Percentiles rank a stretch among this genome's conserved stretches.
Conservation (phyloP, 2,888 invertebrate species). For the Autographa gamma region DNA sequence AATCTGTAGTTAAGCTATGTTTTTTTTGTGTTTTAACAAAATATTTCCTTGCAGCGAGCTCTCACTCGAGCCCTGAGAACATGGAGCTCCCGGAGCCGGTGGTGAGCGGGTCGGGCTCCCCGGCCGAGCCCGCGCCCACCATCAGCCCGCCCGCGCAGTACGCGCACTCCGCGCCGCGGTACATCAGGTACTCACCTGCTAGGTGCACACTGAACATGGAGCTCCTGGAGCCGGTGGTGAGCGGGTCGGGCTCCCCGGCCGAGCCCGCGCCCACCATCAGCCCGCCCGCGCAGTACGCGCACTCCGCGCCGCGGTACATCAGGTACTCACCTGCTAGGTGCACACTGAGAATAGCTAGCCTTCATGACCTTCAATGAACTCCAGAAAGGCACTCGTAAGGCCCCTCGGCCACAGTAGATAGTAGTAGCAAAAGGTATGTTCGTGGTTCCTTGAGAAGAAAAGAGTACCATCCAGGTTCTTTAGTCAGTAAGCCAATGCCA, state of each 20-base stretch:
- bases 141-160: slow-evolving; percentile 93
- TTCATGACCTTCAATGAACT: too few species aligned
- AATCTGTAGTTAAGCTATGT: too few species aligned
- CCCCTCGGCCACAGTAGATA: too few species aligned
- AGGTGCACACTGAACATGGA: not conserved
- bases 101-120: slow-evolving; percentile 71
- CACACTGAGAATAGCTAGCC: too few species aligned
- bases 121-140: slow-evolving; percentile 86
- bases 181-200: slow-evolving; percentile 73
- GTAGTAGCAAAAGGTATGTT: too few species aligned
- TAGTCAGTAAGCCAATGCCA: too few species aligned
- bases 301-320: slow-evolving; percentile 82
- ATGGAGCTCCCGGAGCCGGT: slow-evolving; percentile 76
- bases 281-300: slow-evolving; percentile 92
- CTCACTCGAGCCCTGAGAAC: slow-evolving; percentile 81
- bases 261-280: slow-evolving; percentile 90
- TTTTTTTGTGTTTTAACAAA: not conserved
- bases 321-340: slow-evolving; percentile 65
- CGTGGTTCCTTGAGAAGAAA: too few species aligned
- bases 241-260: slow-evolving; percentile 74
- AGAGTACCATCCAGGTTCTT: too few species aligned
- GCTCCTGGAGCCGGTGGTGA: slow-evolving; percentile 72
- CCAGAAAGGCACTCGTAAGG: too few species aligned
- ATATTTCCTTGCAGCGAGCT: slow-evolving; percentile 72
- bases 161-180: slow-evolving; percentile 87